Evolutionary conservation across 1,140 invertebrate genomes (phyloP), one percentile per base, ranked within the genome.

Genomic region (Orussus abietinus): DNA sequence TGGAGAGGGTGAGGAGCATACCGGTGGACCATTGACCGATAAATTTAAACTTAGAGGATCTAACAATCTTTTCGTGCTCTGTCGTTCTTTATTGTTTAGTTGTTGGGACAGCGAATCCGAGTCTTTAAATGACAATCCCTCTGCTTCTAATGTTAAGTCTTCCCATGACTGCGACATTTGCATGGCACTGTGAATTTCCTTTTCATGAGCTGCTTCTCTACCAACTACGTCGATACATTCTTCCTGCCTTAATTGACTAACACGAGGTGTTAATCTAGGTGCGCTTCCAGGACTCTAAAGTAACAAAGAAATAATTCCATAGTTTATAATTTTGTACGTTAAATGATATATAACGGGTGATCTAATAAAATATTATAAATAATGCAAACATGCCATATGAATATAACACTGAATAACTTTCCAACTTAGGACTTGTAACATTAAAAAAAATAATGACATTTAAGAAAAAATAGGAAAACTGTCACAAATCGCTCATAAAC

Each of bases 151-250:
- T 0, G 84, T 85, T 3, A 93, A 75, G 72, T 92, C 89, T 67
- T 92, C 89, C 79, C 86, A 92, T 11, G 89, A 92, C 62, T 89
- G 88, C 1, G 89, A 92, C 69, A 93, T 92, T 66, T 89, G 86
- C 78, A 94, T 89, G 47, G 87, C 84, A 57, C 83, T 84, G 60
- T 91, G 86, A 36, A 90, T 79, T 72, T 92, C 88, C 31, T 85
- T 80, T 75, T 95, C 90, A 68, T 92, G 89, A n/a, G 87, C 88
- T 28, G 86, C 83, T 73, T 94, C 91, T 34, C 89, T 75, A 54
- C 88, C 85, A 53, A 77, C 79, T 3, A 86, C 77, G 62, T 92
- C 89, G 15, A 87, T 82, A 59, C 86, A 89, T 73, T 94, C 90
- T 74, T 93, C 90, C 49, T 88, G 83, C 37, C 89, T 78, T 26